Conservation (phyloP, 2,113 vertebrate genomes). For the Gorsachius goisagi region DNA sequence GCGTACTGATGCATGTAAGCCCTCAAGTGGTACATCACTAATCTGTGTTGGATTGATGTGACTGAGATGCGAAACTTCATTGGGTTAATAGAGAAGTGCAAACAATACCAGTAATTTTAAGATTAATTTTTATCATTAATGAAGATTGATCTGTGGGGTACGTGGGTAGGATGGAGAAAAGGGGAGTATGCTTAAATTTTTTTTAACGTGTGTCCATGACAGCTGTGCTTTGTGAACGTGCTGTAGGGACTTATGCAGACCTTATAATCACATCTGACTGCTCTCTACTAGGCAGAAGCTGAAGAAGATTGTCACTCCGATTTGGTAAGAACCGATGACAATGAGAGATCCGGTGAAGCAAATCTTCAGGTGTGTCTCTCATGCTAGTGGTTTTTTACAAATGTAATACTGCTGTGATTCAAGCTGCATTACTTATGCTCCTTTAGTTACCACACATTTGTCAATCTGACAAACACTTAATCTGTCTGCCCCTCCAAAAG, state of each 20-base stretch:
- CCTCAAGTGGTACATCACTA: neutral
- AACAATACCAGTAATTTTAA: neutral
- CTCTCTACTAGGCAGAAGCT: conserved; percentile 84
- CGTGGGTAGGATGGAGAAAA: neutral
- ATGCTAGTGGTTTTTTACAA: neutral
- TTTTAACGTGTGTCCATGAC: neutral
- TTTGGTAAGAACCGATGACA: conserved; percentile 79
- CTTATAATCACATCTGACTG: neutral
- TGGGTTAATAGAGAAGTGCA: neutral
- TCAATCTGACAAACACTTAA: neutral
- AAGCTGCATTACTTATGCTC: neutral
- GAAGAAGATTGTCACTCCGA: conserved; percentile 84
- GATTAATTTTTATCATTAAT: neutral
- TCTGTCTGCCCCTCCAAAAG: neutral
- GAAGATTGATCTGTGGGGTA: neutral
- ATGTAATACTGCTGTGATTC: neutral
- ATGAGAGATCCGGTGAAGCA: conserved; percentile 82
- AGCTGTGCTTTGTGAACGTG: neutral
- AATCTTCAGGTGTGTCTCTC: conserved; percentile 82
- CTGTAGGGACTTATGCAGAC: neutral
- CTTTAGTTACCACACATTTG: neutral
- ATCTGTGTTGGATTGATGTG: neutral
- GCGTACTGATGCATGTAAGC: neutral
- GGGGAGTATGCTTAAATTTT: neutral
- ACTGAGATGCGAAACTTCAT: neutral